Evolutionary conservation across 53 echinoderm and acorn worm species (phyloP).

Genomic region (Holothuria leucospilota): DNA sequence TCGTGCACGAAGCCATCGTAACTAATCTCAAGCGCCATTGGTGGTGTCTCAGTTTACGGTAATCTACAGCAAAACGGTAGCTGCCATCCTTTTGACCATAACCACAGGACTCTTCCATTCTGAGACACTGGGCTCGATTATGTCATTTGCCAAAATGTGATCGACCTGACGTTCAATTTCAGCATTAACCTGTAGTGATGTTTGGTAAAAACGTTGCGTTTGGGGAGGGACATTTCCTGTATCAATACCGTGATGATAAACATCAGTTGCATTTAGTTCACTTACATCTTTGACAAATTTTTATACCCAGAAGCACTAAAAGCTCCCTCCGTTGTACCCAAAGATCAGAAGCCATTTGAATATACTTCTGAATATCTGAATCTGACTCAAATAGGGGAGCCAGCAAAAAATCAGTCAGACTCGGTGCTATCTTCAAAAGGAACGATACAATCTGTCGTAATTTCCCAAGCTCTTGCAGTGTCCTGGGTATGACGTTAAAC

Average conservation of each 20-base stretch:
- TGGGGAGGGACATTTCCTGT: constrained; percentile 44
- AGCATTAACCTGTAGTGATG: constrained; percentile 34
- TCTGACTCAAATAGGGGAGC: no score
- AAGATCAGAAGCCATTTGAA: background rate
- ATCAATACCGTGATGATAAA: constrained; percentile 36
- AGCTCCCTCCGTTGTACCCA: background rate
- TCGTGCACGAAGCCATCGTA: no score
- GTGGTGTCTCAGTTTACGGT: constrained; percentile 43
- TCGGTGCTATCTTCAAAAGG: no score
- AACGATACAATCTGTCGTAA: no score
- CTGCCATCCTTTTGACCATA: constrained; percentile 44
- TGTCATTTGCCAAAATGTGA: constrained; percentile 20
- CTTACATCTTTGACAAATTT: constrained; percentile 34
- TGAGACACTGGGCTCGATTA: constrained; percentile 30
- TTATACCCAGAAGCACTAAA: background rate
- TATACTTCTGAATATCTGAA: no score
- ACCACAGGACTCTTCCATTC: constrained; percentile 51
- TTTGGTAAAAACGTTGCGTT: constrained; percentile 50
- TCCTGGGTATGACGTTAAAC: no score
- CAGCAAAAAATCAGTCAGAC: no score
- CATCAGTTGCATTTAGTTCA: constrained; percentile 39
- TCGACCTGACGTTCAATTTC: constrained; percentile 57
- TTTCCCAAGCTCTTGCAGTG: no score
- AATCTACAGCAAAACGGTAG: constrained; percentile 55
- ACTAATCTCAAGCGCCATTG: no score